Percentiles rank a stretch among this genome's conserved stretches.
phyloP scores from a whole-genome alignment of 2,888 invertebrate species.

The Diloba caeruleocephala region DNA sequence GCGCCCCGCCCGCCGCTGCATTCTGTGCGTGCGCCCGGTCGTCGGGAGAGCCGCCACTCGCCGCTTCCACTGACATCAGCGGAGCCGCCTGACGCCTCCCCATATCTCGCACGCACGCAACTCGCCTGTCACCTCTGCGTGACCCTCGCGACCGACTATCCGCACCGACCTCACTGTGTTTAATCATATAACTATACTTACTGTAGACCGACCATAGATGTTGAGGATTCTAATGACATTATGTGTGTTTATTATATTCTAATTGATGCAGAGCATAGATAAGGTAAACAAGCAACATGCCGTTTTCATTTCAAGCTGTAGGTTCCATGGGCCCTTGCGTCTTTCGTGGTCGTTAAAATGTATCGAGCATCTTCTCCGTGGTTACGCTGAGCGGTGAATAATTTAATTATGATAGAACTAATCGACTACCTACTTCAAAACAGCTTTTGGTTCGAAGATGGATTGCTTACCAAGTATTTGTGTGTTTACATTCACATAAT shows the following conservation, averaged over 20 bases:
- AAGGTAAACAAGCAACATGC: conserved; percentile 6
- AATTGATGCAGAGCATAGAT: conserved; percentile 21
- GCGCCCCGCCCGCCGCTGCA: conserved; percentile 81
- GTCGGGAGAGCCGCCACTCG: conserved; percentile 72
- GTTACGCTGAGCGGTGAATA: conserved; percentile 7
- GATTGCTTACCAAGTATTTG: conserved; percentile 21
- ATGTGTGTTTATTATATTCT: conserved; percentile 18
- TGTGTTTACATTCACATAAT: conserved; percentile 19
- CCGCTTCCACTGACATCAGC: conserved; percentile 77
- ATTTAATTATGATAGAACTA: conserved; percentile 28
- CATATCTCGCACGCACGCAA: conserved; percentile 74
- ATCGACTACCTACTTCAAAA: conserved; percentile 29
- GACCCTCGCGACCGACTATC: conserved; percentile 72
- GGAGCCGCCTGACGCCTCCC: conserved; percentile 70
- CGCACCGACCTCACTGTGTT: conserved; percentile 54
- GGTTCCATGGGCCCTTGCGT: conserved; percentile 1
- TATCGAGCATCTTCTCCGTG: conserved; percentile 1
- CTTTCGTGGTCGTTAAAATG: conserved; percentile 5
- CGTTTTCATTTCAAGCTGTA: conserved; percentile 21
- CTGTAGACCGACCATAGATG: conserved; percentile 37
- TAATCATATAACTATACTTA: conserved; percentile 34
- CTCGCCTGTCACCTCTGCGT: conserved; percentile 77
- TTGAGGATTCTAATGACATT: conserved; percentile 45
- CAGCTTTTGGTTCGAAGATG: conserved; percentile 20
- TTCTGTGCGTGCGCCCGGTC: conserved; percentile 78